Evolutionary conservation across 2,888 invertebrate species (phyloP), one percentile per base, ranked within the genome.

Genomic region (Eucriotettix oculatus): DNA sequence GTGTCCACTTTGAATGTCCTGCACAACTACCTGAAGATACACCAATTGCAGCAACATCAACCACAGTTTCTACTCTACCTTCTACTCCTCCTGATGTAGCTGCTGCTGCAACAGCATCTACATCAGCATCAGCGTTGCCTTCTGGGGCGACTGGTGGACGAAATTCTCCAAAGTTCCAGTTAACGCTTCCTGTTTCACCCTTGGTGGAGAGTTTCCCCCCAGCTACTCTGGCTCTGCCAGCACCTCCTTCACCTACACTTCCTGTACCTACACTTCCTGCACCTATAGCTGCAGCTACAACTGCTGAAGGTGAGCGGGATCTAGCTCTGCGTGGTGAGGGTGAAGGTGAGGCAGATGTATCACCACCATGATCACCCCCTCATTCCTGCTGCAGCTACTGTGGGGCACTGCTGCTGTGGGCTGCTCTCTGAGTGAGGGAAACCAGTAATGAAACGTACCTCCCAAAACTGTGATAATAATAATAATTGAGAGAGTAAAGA

Each of bases 1-100:
- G 95, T 72, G 98, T 98, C 59, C 98, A 98, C 76, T 87, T 98
- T 74, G 98, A 98, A 76, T 94, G 94, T 68, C 97, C 98, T 10
- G 86, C 90, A 42, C 86, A 86, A 42, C 53, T 55, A 16, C 40
- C 43, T 10, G 52, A 44, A 11, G 10, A 44, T 16, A 11, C 55
- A 11, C 53, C 58, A 14, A 12, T 41, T 44, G 41, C 54, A 40
- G 44, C 40, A 41, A 42, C n/a, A 12, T 11, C 10, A 10, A n/a
- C 14, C 55, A 12, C 14, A 11, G n/a, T 41, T 14, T 16, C 41
- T n/a, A 17, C 11, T 17, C 16, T 17, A 16, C 53, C 53, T 16
- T 11, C 53, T 11, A 14, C 53, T 11, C 16, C 53, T 11, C n/a
- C 53, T 11, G 48, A 29, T 29, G 29, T 29, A 29, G 41, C 54